Percentiles rank a stretch among this genome's conserved stretches.
These are phyloP conservation scores for Parnassius apollo DNA, from an alignment of 2,888 invertebrate species.

Conservation along the genomic window DNA sequence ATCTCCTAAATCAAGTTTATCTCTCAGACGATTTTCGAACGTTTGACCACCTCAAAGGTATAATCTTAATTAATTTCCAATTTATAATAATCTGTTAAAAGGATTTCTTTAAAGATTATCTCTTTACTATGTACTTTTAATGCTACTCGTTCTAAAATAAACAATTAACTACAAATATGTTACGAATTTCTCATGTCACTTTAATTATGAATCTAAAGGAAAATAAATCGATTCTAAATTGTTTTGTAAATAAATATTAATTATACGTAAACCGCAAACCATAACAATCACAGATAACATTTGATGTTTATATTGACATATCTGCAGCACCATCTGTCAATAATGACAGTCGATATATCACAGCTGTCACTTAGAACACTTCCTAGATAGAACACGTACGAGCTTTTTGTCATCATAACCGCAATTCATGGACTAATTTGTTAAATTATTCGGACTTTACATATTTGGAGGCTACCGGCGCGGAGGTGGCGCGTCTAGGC, in stretches of 20 bases:
- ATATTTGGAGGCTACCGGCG: slow-evolving; percentile 43
- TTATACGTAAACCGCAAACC: no score
- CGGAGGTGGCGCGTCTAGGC: slow-evolving; percentile 69
- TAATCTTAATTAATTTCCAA: not conserved
- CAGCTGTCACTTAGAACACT: slow-evolving; percentile 10
- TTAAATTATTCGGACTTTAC: slow-evolving; percentile 25
- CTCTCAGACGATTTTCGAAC: not conserved
- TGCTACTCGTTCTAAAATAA: no score
- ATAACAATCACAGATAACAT: not conserved
- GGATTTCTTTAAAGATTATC: no score
- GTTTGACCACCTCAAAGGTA: no score
- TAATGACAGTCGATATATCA: slow-evolving; percentile 17
- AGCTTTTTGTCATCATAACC: not conserved
- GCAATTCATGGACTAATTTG: not conserved
- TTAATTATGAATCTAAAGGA: no score
- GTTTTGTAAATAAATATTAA: no score
- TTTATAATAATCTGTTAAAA: no score
- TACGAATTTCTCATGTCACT: no score
- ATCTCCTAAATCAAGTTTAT: slow-evolving; percentile 5
- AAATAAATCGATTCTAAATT: no score
- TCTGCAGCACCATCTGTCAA: slow-evolving; percentile 11
- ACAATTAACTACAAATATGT: no score
- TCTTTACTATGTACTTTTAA: no score
- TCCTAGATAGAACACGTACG: not conserved
- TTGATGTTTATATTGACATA: slow-evolving; percentile 2